Evolutionary conservation across 1,140 invertebrate species (phyloP).

Genomic region (Anastrepha ludens): DNA sequence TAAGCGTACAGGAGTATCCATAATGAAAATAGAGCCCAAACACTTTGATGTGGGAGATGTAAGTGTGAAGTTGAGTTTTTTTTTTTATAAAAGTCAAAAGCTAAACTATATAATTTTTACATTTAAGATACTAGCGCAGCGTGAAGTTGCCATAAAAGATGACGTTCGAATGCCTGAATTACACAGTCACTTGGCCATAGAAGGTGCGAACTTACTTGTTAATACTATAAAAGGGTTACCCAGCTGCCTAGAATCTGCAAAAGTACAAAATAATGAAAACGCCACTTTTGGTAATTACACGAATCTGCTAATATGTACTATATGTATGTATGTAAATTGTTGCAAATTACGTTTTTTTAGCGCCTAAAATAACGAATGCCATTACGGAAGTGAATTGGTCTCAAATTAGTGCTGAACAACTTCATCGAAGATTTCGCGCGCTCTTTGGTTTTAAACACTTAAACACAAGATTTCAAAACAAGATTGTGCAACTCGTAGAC

Average conservation of each 20-base stretch:
- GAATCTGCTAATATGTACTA: slow-evolving; percentile 52
- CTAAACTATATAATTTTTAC: background rate
- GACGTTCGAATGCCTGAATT: slow-evolving; percentile 82
- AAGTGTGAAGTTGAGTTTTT: slow-evolving; percentile 55
- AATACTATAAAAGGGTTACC: slow-evolving; percentile 80
- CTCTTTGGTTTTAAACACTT: slow-evolving; percentile 80
- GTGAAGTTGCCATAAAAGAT: slow-evolving; percentile 78
- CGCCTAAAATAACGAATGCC: slow-evolving; percentile 80
- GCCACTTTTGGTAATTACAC: slow-evolving; percentile 81
- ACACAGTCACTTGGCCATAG: slow-evolving; percentile 78
- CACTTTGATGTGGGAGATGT: slow-evolving; percentile 89
- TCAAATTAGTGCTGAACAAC: slow-evolving; percentile 77
- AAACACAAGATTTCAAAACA: slow-evolving; percentile 78
- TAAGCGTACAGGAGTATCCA: slow-evolving; percentile 86
- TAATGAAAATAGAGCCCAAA: slow-evolving; percentile 91
- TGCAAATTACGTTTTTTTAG: slow-evolving; percentile 72
- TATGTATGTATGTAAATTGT: slow-evolving; percentile 50
- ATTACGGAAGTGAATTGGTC: slow-evolving; percentile 81
- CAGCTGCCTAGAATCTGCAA: slow-evolving; percentile 76
- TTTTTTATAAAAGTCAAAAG: background rate
- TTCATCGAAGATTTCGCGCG: slow-evolving; percentile 82
- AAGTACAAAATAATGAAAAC: slow-evolving; percentile 78
- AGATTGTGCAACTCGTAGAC: slow-evolving; percentile 79
- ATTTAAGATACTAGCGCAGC: slow-evolving; percentile 81
- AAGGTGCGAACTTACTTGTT: slow-evolving; percentile 83